phyloP scores from a whole-genome alignment of 1,140 invertebrate genomes.

The Bombus superbus region DNA sequence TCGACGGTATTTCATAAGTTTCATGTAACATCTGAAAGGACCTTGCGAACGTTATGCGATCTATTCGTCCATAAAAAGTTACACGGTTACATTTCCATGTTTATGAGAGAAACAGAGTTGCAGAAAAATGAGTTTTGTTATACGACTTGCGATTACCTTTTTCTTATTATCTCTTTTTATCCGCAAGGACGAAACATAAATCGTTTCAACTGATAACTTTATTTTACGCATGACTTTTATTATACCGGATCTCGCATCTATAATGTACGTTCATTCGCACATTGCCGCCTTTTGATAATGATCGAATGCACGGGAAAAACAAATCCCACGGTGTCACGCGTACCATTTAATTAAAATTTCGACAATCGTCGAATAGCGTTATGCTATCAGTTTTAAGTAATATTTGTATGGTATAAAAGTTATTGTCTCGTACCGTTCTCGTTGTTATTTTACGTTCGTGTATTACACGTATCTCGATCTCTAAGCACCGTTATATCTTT shows the following conservation, averaged over 20 bases:
- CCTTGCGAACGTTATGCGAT: background rate
- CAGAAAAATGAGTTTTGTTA: background rate
- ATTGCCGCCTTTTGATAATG: background rate
- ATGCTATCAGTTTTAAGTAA: background rate
- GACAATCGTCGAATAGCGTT: background rate
- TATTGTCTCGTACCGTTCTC: background rate
- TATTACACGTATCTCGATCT: background rate
- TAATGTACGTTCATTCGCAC: background rate
- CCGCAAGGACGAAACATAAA: background rate
- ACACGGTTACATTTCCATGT: background rate
- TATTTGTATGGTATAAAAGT: background rate
- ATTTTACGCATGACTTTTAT: background rate
- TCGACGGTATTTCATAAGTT: background rate
- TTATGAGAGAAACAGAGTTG: background rate
- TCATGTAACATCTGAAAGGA: background rate
- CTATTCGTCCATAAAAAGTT: background rate
- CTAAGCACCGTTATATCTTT: background rate
- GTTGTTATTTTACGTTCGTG: background rate
- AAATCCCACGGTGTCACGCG: background rate
- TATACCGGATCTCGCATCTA: background rate
- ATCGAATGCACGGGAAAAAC: background rate
- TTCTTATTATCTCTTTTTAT: background rate
- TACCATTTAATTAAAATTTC: background rate
- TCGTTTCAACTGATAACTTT: background rate
- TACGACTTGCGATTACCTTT: too few species aligned